A percentile compares a stretch with the other conserved stretches of the same genome.
These are phyloP conservation scores for Drosophila sordidapex DNA, from an alignment of 2,888 invertebrate genomes.

Conservation along the genomic window DNA sequence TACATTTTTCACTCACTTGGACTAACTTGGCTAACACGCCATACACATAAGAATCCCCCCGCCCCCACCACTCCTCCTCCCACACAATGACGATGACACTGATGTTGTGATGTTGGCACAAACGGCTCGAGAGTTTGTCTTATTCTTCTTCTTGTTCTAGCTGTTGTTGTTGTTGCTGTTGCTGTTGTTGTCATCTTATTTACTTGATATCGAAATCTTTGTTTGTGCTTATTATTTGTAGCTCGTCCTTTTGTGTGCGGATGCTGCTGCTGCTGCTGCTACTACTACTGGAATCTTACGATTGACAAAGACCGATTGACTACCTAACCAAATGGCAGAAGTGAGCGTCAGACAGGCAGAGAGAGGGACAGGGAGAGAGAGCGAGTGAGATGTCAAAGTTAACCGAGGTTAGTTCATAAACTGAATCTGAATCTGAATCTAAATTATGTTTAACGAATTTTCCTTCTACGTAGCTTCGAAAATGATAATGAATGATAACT, in stretches of 20 bases:
- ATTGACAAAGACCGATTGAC: conserved; percentile 70
- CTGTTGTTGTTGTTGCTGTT: conserved; percentile 8
- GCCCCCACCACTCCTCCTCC: neutral
- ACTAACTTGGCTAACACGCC: conserved; percentile 76
- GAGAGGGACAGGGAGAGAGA: no score
- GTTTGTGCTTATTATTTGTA: conserved; percentile 76
- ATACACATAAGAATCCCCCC: neutral
- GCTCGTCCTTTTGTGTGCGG: conserved; percentile 45
- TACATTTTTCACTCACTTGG: conserved; percentile 79
- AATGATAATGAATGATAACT: neutral
- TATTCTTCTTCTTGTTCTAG: neutral
- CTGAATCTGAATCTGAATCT: neutral
- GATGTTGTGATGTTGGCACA: conserved; percentile 52
- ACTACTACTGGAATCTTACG: conserved; percentile 59
- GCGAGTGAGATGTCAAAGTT: neutral
- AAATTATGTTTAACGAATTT: neutral
- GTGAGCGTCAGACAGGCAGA: neutral
- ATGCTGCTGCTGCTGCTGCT: conserved; percentile 1
- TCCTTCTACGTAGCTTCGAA: neutral
- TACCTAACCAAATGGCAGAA: conserved; percentile 17
- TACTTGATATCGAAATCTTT: conserved; percentile 78
- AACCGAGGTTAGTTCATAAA: conserved; percentile 24
- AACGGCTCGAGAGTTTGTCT: conserved; percentile 45
- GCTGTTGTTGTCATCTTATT: conserved; percentile 63
- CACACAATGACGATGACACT: conserved; percentile 41